Evolutionary conservation across 2,888 invertebrate species (phyloP), one percentile per base, ranked within the genome.

Genomic region (Artemia sinica): DNA sequence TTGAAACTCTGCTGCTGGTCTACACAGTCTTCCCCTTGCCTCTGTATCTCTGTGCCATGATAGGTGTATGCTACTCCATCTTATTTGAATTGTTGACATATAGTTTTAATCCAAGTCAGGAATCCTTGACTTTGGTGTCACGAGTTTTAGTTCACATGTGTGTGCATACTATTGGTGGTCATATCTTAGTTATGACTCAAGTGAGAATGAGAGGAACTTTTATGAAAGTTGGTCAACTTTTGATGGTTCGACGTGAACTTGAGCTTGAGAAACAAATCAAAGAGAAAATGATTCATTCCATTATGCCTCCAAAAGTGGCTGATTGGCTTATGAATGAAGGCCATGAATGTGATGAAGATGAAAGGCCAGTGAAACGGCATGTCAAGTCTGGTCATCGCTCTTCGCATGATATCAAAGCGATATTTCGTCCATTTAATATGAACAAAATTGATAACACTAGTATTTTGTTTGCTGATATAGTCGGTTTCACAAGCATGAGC

Each of bases 361-460:
- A 69, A 41, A 18, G 66, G 49, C 49, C 49, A 49, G n/a, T 67
- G 10, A 67, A 67, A 9, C 12, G 41, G 28, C 66, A 68, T 48
- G 52, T 52, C 8, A 68, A 71, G 8, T 72, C 74, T 12, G 70
- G 73, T 49, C 73, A 73, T n/a, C 65, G 74, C 11, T 71, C 74
- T n/a, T 74, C 73, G 50, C 74, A 73, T 50, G 86, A 89, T 76
- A 85, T 90, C 48, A 85, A 87, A 74, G 87, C 90, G 0, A 80
- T 91, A 68, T 96, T 96, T 78, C 84, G 96, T 63, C 93, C 94
- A 9, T 96, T 96, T 78, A 94, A 95, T 76, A 96, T 96, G 94
- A 89, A 89, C 77, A 87, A 88, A 70, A 93, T 95, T 92, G 90
- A 91, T 70, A 87, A 93, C 77, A 95, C 96, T 66, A 92, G 92